These are phyloP conservation scores for Desmophyllum pertusum DNA, from an alignment of 92 coral and sea anemone species.

Conservation along the genomic window DNA sequence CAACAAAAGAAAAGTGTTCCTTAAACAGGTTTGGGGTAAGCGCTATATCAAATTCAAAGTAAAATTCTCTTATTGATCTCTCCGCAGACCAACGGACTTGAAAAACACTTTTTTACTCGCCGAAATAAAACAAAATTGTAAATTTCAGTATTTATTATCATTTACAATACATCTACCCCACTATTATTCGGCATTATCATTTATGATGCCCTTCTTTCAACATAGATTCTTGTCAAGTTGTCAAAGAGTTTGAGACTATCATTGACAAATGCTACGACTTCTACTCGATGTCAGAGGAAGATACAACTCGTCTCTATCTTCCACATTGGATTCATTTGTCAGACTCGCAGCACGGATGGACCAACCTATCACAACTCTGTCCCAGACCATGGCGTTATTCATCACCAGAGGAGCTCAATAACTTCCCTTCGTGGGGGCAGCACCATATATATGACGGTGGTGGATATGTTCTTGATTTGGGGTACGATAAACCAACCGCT, in stretches of 20 bases:
- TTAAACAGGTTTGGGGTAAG: too few relatives aligned
- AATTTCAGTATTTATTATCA: too few relatives aligned
- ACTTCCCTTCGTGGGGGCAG: conserved; percentile 33
- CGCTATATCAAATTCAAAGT: too few relatives aligned
- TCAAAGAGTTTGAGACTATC: conserved; percentile 3
- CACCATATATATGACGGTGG: conserved; percentile 44
- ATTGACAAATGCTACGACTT: conserved; percentile 32
- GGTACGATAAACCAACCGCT: conserved; percentile 42
- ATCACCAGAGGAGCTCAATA: conserved; percentile 30
- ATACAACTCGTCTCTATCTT: conserved; percentile 32
- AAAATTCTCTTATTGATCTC: too few relatives aligned
- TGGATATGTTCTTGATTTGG: conserved; percentile 38
- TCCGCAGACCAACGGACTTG: too few relatives aligned
- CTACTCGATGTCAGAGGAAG: conserved; percentile 43
- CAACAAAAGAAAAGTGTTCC: too few relatives aligned
- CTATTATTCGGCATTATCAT: background rate
- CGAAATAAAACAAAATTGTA: too few relatives aligned
- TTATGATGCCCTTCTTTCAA: background rate
- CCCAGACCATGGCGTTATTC: conserved; percentile 40
- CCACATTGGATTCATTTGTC: conserved; percentile 36
- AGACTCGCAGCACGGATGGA: conserved; percentile 19
- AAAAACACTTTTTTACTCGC: too few relatives aligned
- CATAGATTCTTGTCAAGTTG: conserved; percentile 22
- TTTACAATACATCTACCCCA: too few relatives aligned
- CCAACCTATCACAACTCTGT: conserved; percentile 20